Percentiles rank a stretch among this genome's conserved stretches.
Conservation (phyloP, 2,113 vertebrate genomes). For the Leptobrachium leishanense region DNA sequence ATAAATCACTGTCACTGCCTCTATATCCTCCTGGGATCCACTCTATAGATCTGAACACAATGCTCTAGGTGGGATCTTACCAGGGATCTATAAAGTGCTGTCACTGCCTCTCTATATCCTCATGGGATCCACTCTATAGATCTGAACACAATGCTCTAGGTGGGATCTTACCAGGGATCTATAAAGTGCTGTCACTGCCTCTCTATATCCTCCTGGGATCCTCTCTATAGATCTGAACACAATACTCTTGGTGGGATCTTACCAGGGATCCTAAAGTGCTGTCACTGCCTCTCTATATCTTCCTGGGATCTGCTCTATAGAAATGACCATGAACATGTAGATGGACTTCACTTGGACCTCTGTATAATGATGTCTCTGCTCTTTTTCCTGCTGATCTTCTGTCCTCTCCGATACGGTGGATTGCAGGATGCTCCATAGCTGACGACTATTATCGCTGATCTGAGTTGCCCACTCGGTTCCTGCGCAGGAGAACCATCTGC, state of each 20-base stretch:
- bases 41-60: background rate
- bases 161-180: background rate
- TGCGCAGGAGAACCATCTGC: conserved; percentile 30
- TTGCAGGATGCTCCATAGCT: no score
- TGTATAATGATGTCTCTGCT: background rate
- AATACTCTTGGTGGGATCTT: no score
- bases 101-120: background rate
- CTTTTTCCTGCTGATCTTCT: background rate
- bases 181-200: background rate
- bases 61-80: background rate
- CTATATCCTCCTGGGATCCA: background rate
- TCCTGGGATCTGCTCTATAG: no score
- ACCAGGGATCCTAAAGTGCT: background rate
- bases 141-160: background rate
- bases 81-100: background rate
- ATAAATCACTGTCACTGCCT: no score
- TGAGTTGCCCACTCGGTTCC: background rate
- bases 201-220: background rate
- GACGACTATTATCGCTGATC: no score
- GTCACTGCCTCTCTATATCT: no score
- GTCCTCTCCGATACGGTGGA: no score
- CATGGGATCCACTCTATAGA: background rate
- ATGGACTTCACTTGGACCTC: no score
- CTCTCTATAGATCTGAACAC: no score
- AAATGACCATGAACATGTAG: no score